These are phyloP conservation scores for Poeciliopsis occidentalis DNA, from an alignment of 2,113 vertebrate species.

Conservation along the genomic window DNA sequence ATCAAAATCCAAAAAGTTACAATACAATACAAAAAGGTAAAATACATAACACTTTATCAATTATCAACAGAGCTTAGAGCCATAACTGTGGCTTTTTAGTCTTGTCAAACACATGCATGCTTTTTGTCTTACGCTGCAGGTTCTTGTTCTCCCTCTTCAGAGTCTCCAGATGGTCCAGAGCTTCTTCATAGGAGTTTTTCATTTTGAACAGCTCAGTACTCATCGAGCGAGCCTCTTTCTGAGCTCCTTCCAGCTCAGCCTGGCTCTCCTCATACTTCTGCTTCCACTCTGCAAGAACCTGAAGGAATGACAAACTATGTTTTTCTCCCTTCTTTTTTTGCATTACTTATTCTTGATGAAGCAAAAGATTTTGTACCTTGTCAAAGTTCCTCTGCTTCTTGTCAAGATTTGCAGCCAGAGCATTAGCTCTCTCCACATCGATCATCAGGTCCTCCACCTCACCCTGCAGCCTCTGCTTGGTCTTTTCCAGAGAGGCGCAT, in stretches of 20 bases:
- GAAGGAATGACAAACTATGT: not conserved
- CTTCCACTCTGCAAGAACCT: constrained; percentile 87
- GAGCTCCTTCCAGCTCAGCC: constrained; percentile 82
- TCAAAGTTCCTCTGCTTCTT: constrained; percentile 82
- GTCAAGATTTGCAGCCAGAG: constrained; percentile 75
- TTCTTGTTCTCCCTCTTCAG: constrained; percentile 85
- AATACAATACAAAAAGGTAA: not conserved
- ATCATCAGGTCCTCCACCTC: constrained; percentile 80
- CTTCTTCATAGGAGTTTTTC: constrained; percentile 88
- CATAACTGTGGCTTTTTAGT: not conserved
- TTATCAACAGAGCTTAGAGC: not conserved
- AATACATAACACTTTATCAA: not conserved
- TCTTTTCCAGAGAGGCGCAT: constrained; percentile 78
- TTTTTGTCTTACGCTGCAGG: constrained; percentile 75
- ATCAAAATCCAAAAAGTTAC: not conserved
- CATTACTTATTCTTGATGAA: too few relatives aligned
- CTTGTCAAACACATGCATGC: too few relatives aligned
- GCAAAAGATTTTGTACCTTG: constrained; percentile 46
- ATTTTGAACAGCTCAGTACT: constrained; percentile 87
- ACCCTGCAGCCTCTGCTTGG: constrained; percentile 71
- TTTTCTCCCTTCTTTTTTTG: too few relatives aligned
- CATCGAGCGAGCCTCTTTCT: constrained; percentile 83
- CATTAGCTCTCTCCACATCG: constrained; percentile 78
- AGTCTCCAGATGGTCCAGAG: constrained; percentile 86
- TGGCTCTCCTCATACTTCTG: constrained; percentile 84